A percentile compares a stretch with the other conserved stretches of the same genome.
Conservation (phyloP, 2,888 invertebrate species). For the Rhingia campestris region DNA sequence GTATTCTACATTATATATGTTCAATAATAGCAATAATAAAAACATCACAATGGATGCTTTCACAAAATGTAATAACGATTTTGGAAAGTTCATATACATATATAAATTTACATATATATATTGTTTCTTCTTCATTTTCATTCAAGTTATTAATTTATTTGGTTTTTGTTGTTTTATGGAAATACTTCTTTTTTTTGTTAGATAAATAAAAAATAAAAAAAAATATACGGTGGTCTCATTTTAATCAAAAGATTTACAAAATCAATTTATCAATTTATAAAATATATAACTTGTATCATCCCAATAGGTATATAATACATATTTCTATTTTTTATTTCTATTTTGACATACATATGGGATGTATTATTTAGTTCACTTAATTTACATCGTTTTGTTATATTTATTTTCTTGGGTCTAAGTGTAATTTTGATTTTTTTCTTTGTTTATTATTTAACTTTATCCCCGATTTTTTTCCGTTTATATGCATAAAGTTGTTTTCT, state of each 20-base stretch:
- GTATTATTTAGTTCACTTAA: slow-evolving; percentile 40
- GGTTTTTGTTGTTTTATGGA: slow-evolving; percentile 25
- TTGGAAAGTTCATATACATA: too few relatives aligned
- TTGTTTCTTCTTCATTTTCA: slow-evolving; percentile 20
- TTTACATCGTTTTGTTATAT: slow-evolving; percentile 35
- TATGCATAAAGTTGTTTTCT: slow-evolving; percentile 18
- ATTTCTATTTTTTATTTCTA: slow-evolving; percentile 13
- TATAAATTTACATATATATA: too few relatives aligned
- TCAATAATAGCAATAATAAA: slow-evolving; percentile 62
- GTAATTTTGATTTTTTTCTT: slow-evolving; percentile 65
- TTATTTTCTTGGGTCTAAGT: slow-evolving; percentile 54
- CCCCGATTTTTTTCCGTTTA: slow-evolving; percentile 36
- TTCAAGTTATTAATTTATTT: slow-evolving; percentile 30
- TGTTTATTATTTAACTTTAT: slow-evolving; percentile 31
- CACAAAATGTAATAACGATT: slow-evolving; percentile 58
- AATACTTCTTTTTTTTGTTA: slow-evolving; percentile 52
- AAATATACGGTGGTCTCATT: slow-evolving; percentile 70
- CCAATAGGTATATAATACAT: slow-evolving; percentile 4
- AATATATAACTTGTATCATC: slow-evolving; percentile 30
- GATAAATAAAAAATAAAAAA: slow-evolving; percentile 45
- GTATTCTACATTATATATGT: slow-evolving; percentile 58
- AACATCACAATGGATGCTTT: slow-evolving; percentile 63
- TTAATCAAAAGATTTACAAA: slow-evolving; percentile 69
- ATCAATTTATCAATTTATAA: slow-evolving; percentile 19
- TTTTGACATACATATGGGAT: slow-evolving; percentile 31